Percentiles rank a stretch among this genome's conserved stretches.
phyloP scores from a whole-genome alignment of 2,797 vertebrate species.

The Microcaecilia unicolor region DNA sequence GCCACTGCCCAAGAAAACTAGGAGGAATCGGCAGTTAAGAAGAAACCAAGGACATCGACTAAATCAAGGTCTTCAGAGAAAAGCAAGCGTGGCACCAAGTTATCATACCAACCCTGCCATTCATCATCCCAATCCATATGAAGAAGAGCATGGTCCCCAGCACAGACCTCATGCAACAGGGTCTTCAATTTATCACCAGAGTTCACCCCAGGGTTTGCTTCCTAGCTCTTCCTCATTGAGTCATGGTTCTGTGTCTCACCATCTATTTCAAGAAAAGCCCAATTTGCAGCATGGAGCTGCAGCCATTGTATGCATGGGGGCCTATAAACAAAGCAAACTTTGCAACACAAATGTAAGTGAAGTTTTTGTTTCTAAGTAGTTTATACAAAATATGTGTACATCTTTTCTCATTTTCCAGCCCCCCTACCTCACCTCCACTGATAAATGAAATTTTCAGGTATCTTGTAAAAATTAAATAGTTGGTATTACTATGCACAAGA shows the following conservation, averaged over 20 bases:
- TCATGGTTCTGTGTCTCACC: constrained; percentile 14
- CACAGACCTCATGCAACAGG: constrained; percentile 39
- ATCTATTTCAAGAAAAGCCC: constrained; percentile 39
- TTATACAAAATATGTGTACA: no score
- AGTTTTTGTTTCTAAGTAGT: fast-evolving
- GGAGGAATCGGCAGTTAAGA: constrained; percentile 53
- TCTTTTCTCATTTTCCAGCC: no score
- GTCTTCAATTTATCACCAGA: constrained; percentile 59
- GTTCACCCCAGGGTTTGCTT: constrained; percentile 30
- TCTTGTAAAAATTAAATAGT: no score
- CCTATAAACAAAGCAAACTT: constrained; percentile 68
- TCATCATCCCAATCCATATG: constrained; percentile 34
- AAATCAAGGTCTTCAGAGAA: not conserved
- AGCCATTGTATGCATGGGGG: constrained; percentile 59
- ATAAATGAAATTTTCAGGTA: no score
- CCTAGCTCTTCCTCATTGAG: constrained; percentile 21
- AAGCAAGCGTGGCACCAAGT: constrained; percentile 23
- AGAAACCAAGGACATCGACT: constrained; percentile 17
- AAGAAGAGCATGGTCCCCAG: constrained; percentile 17
- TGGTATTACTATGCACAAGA: no score
- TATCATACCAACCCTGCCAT: constrained; percentile 7
- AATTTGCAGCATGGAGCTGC: constrained; percentile 26
- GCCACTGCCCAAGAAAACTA: constrained; percentile 39
- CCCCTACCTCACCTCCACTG: no score
- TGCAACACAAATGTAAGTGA: constrained; percentile 77